These are phyloP conservation scores for Actenoides hombroni DNA, from an alignment of 2,113 vertebrate genomes.

Conservation along the genomic window DNA sequence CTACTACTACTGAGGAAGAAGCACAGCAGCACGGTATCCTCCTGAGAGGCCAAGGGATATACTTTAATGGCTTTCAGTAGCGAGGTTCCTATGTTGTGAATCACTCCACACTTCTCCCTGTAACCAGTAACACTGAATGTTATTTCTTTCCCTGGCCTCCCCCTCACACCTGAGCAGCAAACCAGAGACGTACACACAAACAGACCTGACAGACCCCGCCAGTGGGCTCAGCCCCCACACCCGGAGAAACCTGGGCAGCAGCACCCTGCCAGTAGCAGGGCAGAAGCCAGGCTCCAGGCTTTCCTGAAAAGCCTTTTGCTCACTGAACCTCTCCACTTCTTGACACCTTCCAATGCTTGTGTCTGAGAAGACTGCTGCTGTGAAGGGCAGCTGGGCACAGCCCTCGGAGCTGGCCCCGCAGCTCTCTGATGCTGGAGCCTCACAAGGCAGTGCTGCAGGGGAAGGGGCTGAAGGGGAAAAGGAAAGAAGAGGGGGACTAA, in stretches of 20 bases:
- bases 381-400: neutral
- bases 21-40: neutral
- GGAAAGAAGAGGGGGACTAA: neutral
- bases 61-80: neutral
- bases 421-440: fast-evolving
- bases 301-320: neutral
- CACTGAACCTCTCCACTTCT: neutral
- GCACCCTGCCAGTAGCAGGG: neutral
- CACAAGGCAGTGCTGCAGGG: neutral
- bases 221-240: fast-evolving
- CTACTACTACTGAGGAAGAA: neutral
- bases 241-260: neutral
- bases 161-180: neutral
- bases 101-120: neutral
- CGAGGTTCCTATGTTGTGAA: neutral
- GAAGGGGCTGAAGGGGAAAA: fast-evolving
- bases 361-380: fast-evolving
- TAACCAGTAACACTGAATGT: neutral
- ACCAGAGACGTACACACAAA: fast-evolving
- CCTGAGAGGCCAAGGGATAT: neutral
- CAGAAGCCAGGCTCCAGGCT: neutral
- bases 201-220: fast-evolving
- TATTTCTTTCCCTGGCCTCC: neutral
- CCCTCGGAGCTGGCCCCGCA: fast-evolving
- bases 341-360: fast-evolving